phyloP scores from a whole-genome alignment of 2,888 invertebrate species.

The Pristionchus japonicus region DNA sequence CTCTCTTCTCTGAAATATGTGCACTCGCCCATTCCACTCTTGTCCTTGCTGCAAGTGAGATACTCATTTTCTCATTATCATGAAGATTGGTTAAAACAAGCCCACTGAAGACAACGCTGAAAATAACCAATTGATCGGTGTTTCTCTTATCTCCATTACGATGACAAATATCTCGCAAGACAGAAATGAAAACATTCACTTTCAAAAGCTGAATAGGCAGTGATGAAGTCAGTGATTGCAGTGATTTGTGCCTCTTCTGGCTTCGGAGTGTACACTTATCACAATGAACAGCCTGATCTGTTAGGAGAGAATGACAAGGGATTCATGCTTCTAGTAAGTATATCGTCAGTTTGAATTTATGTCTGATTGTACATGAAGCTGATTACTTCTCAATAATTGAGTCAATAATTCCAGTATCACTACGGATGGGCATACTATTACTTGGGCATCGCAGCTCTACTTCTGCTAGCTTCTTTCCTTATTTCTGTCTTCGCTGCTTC shows the following conservation, averaged over 20 bases:
- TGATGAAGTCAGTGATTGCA: no score
- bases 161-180: background rate
- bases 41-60: constrained; percentile 57
- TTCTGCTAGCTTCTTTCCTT: constrained; percentile 55
- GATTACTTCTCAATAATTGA: no score
- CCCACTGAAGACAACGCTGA: background rate
- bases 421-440: constrained; percentile 66
- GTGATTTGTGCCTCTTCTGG: constrained; percentile 58
- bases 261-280: constrained; percentile 61
- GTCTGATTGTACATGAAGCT: background rate
- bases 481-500: constrained; percentile 44
- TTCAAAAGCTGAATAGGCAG: no score
- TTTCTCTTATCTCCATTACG: no score
- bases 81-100: background rate
- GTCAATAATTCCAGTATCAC: constrained; percentile 56
- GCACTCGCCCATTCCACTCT: constrained; percentile 60
- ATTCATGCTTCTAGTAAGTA: constrained; percentile 45
- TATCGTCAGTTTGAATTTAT: background rate
- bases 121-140: background rate
- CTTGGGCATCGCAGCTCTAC: constrained; percentile 51
- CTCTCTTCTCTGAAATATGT: constrained; percentile 60
- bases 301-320: constrained; percentile 58
- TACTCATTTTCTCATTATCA: no score
- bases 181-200: background rate
- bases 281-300: constrained; percentile 61